These are phyloP conservation scores for Pristionchus fissidentatus DNA, from an alignment of 2,888 invertebrate species.

Conservation along the genomic window DNA sequence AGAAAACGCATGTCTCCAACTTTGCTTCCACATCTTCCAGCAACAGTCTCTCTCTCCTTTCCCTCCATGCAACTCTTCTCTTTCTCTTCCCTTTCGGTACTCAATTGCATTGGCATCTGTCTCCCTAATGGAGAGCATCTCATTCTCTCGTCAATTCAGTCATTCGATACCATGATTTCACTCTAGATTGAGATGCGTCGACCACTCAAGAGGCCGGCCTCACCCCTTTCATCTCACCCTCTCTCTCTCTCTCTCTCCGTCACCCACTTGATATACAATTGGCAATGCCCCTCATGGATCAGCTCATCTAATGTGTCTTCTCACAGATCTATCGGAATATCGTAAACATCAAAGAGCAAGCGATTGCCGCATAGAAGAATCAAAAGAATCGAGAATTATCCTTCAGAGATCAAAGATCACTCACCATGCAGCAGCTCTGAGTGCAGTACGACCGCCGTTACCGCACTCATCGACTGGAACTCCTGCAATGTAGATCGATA, in stretches of 20 bases:
- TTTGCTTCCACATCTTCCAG: background rate
- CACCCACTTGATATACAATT: conserved; percentile 38
- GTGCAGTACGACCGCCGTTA: conserved; percentile 63
- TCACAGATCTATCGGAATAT: conserved; percentile 30
- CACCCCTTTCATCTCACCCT: background rate
- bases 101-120: background rate
- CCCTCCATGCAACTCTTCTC: background rate
- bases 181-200: background rate
- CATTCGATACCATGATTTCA: conserved; percentile 22
- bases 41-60: background rate
- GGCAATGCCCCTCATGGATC: conserved; percentile 7
- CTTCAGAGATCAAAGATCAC: conserved; percentile 34
- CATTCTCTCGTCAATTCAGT: conserved; percentile 27
- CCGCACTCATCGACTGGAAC: conserved; percentile 63
- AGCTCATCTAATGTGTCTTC: conserved; percentile 13
- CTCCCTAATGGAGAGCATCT: conserved; percentile 30
- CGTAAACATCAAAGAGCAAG: background rate
- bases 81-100: too few species aligned
- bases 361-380: background rate
- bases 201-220: conserved; percentile 28
- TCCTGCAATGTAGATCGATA: conserved; percentile 51
- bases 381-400: too few species aligned
- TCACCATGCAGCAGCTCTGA: conserved; percentile 64
- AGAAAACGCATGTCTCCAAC: background rate
- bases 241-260: too few species aligned